Percentiles rank a stretch among this genome's conserved stretches.
Evolutionary conservation across 2,113 vertebrate species (phyloP).

Genomic region (Notarius quadriscutis): DNA sequence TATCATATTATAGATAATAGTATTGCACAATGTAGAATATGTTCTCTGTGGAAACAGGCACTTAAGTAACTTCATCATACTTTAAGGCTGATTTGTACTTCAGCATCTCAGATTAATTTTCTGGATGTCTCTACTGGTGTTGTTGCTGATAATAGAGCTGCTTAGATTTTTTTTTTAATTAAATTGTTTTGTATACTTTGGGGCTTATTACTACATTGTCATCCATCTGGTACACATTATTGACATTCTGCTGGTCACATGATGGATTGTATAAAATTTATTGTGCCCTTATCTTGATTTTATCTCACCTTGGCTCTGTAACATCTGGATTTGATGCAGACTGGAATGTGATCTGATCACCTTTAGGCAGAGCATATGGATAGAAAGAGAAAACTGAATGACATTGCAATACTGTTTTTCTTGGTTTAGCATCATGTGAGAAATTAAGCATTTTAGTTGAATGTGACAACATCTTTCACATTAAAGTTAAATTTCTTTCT

Average conservation of each 20-base stretch:
- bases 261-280: background rate
- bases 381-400: background rate
- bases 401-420: background rate
- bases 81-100: constrained; percentile 2
- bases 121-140: constrained; percentile 1
- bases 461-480: background rate
- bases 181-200: background rate
- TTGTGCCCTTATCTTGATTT: background rate
- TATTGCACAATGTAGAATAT: background rate
- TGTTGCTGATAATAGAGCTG: constrained; percentile 12
- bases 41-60: background rate
- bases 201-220: background rate
- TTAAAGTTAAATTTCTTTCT: background rate
- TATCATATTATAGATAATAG: constrained; percentile 34
- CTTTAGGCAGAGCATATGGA: background rate
- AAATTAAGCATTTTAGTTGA: background rate
- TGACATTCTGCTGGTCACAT: background rate
- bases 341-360: constrained; percentile 26
- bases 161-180: background rate
- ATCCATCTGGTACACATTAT: background rate
- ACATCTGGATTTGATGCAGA: constrained; percentile 30
- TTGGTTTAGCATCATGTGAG: background rate
- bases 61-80: constrained; percentile 23
- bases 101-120: constrained; percentile 4
- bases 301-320: background rate